Conservation (phyloP, 2,888 invertebrate species). For the Tetrapedia diversipes region DNA sequence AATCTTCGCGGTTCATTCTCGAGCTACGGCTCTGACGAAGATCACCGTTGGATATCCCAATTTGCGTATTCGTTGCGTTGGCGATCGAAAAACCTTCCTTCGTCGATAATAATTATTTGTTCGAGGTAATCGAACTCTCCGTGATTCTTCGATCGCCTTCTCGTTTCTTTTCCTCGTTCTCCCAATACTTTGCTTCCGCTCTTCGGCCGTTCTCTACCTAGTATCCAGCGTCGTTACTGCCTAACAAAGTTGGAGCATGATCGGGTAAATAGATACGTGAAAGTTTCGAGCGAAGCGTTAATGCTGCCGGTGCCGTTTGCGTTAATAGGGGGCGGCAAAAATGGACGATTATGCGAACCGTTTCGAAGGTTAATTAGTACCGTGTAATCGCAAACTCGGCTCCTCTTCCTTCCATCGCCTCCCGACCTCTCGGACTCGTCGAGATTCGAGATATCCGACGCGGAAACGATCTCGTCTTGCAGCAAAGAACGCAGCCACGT, state of each 20-base stretch:
- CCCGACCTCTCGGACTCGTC: not conserved
- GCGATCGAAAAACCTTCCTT: conserved; percentile 41
- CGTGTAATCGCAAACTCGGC: conserved; percentile 20
- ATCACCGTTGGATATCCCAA: too few species aligned
- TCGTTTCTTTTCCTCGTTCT: not conserved
- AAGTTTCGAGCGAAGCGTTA: conserved; percentile 25
- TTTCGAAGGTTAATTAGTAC: conserved; percentile 24
- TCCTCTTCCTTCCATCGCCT: too few species aligned
- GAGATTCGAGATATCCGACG: not conserved
- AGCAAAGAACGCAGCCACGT: not conserved
- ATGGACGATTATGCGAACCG: conserved; percentile 39
- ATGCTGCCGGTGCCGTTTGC: conserved; percentile 57
- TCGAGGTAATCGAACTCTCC: too few species aligned
- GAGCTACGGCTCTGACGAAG: not conserved
- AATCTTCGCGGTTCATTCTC: conserved; percentile 13
- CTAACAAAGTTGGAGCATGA: conserved; percentile 62
- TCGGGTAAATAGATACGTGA: conserved; percentile 54
- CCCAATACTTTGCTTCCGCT: not conserved
- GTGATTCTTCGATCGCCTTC: too few species aligned
- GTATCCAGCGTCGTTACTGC: conserved; percentile 56
- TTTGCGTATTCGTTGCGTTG: too few species aligned
- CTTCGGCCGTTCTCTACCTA: conserved; percentile 1
- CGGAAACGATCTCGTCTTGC: conserved; percentile 10
- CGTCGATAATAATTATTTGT: too few species aligned
- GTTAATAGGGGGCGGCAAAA: conserved; percentile 29